phyloP scores from a whole-genome alignment of 2,113 vertebrate genomes.

The Rhinolophus ferrumequinum region DNA sequence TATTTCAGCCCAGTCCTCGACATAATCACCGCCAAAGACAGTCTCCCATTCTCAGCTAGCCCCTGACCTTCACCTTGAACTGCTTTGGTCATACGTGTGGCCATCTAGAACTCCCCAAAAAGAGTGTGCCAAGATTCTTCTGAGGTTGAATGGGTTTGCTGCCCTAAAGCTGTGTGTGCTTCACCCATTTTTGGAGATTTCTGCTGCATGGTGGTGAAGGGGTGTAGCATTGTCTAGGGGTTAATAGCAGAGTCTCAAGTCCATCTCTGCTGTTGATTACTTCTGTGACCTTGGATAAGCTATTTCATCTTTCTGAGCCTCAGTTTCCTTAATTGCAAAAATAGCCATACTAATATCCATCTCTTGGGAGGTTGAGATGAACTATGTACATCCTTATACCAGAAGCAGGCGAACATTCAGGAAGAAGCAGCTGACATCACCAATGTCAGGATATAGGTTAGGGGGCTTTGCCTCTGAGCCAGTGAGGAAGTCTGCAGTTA shows the following conservation, averaged over 20 bases:
- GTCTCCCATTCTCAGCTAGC: not conserved
- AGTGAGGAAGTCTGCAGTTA: too few species aligned
- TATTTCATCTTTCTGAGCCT: not conserved
- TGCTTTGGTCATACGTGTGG: rapidly evolving
- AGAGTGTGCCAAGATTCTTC: not conserved
- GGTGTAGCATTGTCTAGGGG: not conserved
- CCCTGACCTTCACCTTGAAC: conserved; percentile 45
- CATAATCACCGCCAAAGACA: not conserved
- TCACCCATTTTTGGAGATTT: not conserved
- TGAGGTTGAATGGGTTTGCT: too few species aligned
- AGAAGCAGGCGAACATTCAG: not conserved
- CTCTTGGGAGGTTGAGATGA: not conserved
- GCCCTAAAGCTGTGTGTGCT: not conserved
- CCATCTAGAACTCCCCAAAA: not conserved
- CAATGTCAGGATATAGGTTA: too few species aligned
- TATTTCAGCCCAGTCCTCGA: not conserved
- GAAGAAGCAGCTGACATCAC: not conserved
- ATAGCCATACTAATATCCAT: rapidly evolving
- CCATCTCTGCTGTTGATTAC: not conserved
- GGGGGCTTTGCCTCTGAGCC: not conserved
- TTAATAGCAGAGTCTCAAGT: not conserved
- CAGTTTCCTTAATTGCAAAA: not conserved
- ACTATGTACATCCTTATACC: not conserved
- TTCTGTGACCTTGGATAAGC: not conserved
- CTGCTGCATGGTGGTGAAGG: rapidly evolving